Conservation (phyloP, 1,140 invertebrate species). For the Brachionus asplanchnoidis region DNA sequence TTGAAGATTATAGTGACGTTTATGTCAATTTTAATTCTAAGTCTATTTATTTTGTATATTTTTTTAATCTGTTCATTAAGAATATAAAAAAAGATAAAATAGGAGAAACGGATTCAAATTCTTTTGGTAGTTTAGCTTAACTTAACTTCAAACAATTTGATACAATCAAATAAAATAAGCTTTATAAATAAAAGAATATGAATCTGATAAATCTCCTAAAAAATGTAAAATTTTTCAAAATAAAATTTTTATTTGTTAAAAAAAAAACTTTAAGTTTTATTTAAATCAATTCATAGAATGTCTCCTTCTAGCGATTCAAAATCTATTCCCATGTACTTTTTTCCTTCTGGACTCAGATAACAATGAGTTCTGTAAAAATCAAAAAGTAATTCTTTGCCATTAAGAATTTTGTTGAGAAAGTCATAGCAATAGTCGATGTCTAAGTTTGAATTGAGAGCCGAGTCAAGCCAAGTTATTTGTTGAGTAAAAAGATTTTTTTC, state of each 20-base stretch:
- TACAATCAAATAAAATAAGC: not conserved
- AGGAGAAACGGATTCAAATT: not conserved
- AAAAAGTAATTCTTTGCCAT: not conserved
- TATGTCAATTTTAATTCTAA: not conserved
- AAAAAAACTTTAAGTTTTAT: not conserved
- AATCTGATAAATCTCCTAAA: not conserved
- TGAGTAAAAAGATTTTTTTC: conserved; percentile 23
- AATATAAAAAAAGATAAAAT: not conserved
- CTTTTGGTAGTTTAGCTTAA: not conserved
- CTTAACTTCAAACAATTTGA: too few species aligned
- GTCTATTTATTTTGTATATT: not conserved
- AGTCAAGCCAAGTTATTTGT: conserved; percentile 1
- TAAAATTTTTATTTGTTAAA: not conserved
- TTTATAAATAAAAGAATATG: not conserved
- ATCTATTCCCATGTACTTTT: not conserved
- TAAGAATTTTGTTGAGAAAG: not conserved
- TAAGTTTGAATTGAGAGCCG: not conserved
- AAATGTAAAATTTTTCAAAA: not conserved
- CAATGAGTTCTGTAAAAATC: not conserved
- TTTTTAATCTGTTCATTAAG: not conserved
- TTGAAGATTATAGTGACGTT: not conserved
- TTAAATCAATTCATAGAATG: not conserved
- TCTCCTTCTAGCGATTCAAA: not conserved
- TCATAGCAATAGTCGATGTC: not conserved
- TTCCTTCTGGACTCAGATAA: not conserved